Percentiles rank a stretch among this genome's conserved stretches.
These are phyloP conservation scores for Oligia latruncula DNA, from an alignment of 2,888 invertebrate genomes.

Conservation along the genomic window DNA sequence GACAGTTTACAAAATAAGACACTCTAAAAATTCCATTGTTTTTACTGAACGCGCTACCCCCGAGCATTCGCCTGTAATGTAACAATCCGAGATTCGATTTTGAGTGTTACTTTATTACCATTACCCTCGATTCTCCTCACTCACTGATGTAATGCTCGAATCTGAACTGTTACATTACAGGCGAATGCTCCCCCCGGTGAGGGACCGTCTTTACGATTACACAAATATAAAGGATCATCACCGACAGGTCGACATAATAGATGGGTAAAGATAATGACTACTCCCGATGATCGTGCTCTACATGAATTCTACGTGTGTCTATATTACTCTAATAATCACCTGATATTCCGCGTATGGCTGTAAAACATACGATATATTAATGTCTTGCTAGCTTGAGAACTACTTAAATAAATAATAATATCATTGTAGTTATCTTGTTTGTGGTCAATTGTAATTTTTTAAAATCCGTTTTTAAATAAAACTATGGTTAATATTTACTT, in stretches of 20 bases:
- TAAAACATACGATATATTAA: slow-evolving; percentile 69
- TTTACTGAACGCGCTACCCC: no score
- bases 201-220: no score
- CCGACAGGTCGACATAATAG: not conserved
- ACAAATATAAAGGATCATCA: not conserved
- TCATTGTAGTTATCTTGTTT: slow-evolving; percentile 7
- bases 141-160: no score
- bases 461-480: not conserved
- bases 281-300: slow-evolving; percentile 45
- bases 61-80: no score
- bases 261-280: not conserved
- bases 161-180: no score
- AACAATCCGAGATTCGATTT: no score
- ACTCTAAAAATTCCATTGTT: no score
- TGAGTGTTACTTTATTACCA: no score
- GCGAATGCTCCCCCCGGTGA: no score
- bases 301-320: slow-evolving; percentile 40
- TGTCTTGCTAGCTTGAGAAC: slow-evolving; percentile 15
- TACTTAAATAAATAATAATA: not conserved
- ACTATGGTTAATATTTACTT: slow-evolving; percentile 7
- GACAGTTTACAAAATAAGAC: no score
- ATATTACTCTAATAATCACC: slow-evolving; percentile 78
- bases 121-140: no score
- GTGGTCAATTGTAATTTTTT: not conserved
- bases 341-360: slow-evolving; percentile 89